These are phyloP conservation scores for Calyptommatus sinebrachiatus DNA, from an alignment of 2,113 vertebrate genomes.

Conservation along the genomic window DNA sequence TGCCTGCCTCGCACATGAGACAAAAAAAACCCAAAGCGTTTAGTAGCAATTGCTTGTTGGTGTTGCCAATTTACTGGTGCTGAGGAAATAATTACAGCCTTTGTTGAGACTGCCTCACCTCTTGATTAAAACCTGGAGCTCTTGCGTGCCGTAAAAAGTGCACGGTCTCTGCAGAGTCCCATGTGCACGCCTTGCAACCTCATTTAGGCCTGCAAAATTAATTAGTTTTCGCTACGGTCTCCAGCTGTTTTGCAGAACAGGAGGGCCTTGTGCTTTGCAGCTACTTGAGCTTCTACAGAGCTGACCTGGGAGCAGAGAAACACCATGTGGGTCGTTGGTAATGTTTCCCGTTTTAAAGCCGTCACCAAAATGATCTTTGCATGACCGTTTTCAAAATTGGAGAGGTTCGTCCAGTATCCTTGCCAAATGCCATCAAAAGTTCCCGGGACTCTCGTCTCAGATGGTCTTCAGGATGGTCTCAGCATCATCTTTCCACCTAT, in stretches of 20 bases:
- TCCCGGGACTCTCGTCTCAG: too few relatives aligned
- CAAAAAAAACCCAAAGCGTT: slow-evolving; percentile 22
- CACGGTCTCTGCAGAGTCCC: slow-evolving; percentile 59
- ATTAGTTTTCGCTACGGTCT: slow-evolving; percentile 72
- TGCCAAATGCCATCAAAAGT: too few relatives aligned
- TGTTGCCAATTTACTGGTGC: slow-evolving; percentile 52
- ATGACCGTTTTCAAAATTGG: too few relatives aligned
- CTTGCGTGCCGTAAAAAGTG: slow-evolving; percentile 63
- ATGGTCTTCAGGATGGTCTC: too few relatives aligned
- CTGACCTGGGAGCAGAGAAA: slow-evolving; percentile 42
- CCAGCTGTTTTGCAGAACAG: slow-evolving; percentile 66
- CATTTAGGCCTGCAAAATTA: slow-evolving; percentile 72
- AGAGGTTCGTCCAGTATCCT: too few relatives aligned
- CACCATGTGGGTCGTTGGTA: not conserved
- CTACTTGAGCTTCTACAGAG: slow-evolving; percentile 47
- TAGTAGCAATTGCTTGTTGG: slow-evolving; percentile 62
- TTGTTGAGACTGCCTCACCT: slow-evolving; percentile 66
- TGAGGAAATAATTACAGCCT: slow-evolving; percentile 70
- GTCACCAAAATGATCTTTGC: fast-evolving
- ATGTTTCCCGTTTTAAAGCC: not conserved
- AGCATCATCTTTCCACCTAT: too few relatives aligned
- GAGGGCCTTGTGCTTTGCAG: slow-evolving; percentile 17
- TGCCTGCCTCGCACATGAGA: slow-evolving; percentile 47
- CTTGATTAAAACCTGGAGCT: slow-evolving; percentile 77
- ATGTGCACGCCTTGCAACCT: slow-evolving; percentile 61